Conservation (phyloP, 2,888 invertebrate species). For the Ptilodon capucinus region DNA sequence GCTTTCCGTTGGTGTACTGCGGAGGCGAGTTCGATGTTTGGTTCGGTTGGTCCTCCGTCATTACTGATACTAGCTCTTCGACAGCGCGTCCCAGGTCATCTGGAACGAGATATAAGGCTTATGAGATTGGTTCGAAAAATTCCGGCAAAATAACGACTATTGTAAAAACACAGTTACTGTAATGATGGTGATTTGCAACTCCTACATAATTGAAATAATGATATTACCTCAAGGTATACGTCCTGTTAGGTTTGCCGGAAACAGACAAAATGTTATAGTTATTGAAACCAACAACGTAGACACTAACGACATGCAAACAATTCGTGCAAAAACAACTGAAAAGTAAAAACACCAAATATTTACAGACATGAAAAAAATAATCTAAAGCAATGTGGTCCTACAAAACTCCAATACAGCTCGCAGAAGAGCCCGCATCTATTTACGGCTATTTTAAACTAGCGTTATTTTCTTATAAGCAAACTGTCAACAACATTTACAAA, state of each 20-base stretch:
- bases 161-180: too few species aligned
- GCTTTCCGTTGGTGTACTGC: conserved; percentile 76
- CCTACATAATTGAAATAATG: not conserved
- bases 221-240: conserved; percentile 77
- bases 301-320: conserved; percentile 20
- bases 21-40: conserved; percentile 64
- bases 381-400: not conserved
- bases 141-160: too few species aligned
- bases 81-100: conserved; percentile 94
- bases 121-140: not conserved
- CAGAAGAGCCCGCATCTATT: too few species aligned
- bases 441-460: too few species aligned
- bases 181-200: not conserved
- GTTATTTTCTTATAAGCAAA: too few species aligned
- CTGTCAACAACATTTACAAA: too few species aligned
- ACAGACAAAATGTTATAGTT: conserved; percentile 37
- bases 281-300: conserved; percentile 17
- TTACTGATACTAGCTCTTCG: conserved; percentile 93
- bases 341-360: conserved; percentile 5
- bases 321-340: conserved; percentile 6
- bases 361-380: not conserved
- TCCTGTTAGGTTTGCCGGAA: conserved; percentile 63
- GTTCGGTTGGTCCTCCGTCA: conserved; percentile 86
- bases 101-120: conserved; percentile 52
- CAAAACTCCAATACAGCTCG: too few species aligned